Evolutionary conservation across 2,888 invertebrate species (phyloP), one percentile per base, ranked within the genome.

Genomic region (Hydrotaea cyrtoneurina): DNA sequence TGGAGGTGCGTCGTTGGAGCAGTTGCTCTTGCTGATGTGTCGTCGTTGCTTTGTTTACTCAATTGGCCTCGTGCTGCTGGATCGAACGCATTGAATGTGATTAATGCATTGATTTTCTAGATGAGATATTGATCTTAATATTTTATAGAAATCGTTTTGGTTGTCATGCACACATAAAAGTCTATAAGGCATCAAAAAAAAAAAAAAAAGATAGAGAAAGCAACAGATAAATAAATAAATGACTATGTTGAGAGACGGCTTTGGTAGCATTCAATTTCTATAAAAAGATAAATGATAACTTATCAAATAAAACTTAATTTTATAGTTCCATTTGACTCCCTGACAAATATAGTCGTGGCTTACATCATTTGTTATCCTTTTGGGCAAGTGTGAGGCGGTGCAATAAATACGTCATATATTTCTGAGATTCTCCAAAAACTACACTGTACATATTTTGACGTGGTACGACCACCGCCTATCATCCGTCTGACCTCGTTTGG

Each of bases 11-110:
- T 19, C 36, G 11, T 15, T n/a, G 3, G 4, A 55, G 46, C 50
- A 50, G 46, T 53, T 31, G 23, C 17, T 71, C 19, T 17, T 19
- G 46, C 39, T 72, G 64, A 64, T 73, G 64, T 75, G 17, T 50
- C 43, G 36, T 46, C 39, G 39, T 31, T 19, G 36, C n/a, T 39
- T 77, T 81, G 72, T 84, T 84, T 78, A 78, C 66, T 78, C 78
- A 81, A 81, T 78, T 72, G 50, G 43, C 80, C 80, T 71, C 17
- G 17, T 78, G 64, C 19, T 39, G 21, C 8, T 21, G 19, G 55
- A 21, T 8, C 23, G 26, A 46, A 69, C 23, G 55, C 31, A 62
- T 57, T 13, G 19, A 46, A 17, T 46, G 23, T 83, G 76, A 83
- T 83, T 80, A 74, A 80, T 77, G 57, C 23, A 62, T 74, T 83